Conservation (phyloP, 2,113 vertebrate genomes). For the Ramphastos sulfuratus region DNA sequence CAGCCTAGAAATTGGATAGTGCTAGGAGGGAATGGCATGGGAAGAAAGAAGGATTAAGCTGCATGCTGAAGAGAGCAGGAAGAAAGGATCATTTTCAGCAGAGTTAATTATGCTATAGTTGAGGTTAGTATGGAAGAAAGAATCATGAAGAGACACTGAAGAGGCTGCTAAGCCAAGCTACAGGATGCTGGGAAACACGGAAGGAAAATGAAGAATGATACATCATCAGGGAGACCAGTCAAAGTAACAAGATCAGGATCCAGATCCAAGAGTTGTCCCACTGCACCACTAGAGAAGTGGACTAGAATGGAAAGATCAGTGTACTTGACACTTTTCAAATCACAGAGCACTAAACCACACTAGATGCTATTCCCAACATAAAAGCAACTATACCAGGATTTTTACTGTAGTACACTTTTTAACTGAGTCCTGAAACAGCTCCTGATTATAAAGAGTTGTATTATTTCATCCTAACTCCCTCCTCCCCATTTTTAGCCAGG, state of each 20-base stretch:
- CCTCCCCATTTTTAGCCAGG: neutral
- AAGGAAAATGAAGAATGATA: conserved; percentile 44
- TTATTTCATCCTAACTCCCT: neutral
- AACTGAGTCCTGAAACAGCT: neutral
- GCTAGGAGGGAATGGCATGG: conserved; percentile 39
- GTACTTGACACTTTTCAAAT: neutral
- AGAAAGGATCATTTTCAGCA: conserved; percentile 40
- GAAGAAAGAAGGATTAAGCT: conserved; percentile 38
- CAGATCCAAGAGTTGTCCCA: conserved; percentile 51
- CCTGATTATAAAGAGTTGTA: neutral
- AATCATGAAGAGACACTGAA: conserved; percentile 25
- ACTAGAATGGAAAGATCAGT: neutral
- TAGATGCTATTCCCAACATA: neutral
- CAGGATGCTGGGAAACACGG: conserved; percentile 22
- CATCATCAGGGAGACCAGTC: neutral
- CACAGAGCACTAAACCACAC: neutral
- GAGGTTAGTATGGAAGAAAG: conserved; percentile 46
- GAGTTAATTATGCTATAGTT: conserved; percentile 38
- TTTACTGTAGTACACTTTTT: neutral
- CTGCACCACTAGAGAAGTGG: neutral
- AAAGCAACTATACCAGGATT: neutral
- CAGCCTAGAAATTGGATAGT: conserved; percentile 16
- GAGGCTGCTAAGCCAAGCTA: conserved; percentile 21
- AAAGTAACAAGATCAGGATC: conserved; percentile 4
- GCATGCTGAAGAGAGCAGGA: conserved; percentile 43